A percentile compares a stretch with the other conserved stretches of the same genome.
phyloP scores from a whole-genome alignment of 2,888 invertebrate genomes.

The Branchipolynoe longqiensis region DNA sequence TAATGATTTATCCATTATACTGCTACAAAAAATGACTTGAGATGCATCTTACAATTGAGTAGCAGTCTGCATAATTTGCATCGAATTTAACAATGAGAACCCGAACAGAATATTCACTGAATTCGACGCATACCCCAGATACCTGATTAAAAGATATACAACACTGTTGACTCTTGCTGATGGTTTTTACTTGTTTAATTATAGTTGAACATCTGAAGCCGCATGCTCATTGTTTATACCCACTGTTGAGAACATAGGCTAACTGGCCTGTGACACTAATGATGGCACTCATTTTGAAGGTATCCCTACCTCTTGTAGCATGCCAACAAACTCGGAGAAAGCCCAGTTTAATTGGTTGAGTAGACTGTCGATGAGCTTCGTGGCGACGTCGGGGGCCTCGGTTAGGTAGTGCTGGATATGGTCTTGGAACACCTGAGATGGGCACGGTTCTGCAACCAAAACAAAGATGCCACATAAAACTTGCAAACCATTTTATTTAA shows the following conservation, averaged over 20 bases:
- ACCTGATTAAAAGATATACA: no score
- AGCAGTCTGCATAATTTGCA: no score
- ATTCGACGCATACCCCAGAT: no score
- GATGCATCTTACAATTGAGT: no score
- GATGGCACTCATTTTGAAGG: neutral
- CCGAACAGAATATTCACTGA: no score
- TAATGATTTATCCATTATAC: no score
- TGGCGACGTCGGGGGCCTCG: conserved; percentile 86
- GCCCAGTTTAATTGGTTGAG: conserved; percentile 93
- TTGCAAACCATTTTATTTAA: no score
- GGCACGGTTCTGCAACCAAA: conserved; percentile 85
- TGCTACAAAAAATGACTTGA: no score
- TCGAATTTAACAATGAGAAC: no score
- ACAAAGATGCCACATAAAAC: no score
- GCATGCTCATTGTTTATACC: neutral
- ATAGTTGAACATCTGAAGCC: neutral
- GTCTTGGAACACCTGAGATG: conserved; percentile 86
- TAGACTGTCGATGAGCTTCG: conserved; percentile 88
- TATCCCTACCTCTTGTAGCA: conserved; percentile 87
- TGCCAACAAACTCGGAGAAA: conserved; percentile 92
- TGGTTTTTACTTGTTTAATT: neutral
- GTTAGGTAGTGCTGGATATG: conserved; percentile 86
- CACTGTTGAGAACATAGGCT: neutral
- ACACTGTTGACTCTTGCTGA: neutral
- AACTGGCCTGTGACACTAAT: no score